These are phyloP conservation scores for Paramormyrops hopkinsi DNA, from an alignment of 2,797 vertebrate species.

Conservation along the genomic window DNA sequence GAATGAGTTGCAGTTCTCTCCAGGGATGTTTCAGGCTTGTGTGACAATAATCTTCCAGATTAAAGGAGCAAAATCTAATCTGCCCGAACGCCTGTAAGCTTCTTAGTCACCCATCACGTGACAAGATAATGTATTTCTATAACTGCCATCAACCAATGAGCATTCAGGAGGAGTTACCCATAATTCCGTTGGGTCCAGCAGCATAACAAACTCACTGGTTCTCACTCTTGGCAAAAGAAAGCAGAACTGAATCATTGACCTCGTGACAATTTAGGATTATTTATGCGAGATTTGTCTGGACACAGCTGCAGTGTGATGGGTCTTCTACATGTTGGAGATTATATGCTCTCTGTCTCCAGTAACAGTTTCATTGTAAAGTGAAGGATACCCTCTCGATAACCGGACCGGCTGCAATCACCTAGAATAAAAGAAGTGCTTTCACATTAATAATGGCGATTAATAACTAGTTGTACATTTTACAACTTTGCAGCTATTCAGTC, in stretches of 20 bases:
- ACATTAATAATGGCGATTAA: neutral
- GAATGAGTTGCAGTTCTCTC: constrained; percentile 46
- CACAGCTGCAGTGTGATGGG: neutral
- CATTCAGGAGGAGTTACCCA: constrained; percentile 31
- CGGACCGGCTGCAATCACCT: neutral
- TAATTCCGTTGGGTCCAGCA: neutral
- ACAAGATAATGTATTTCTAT: constrained; percentile 52
- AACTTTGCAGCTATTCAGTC: neutral
- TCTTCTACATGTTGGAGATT: neutral
- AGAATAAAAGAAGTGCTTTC: neutral
- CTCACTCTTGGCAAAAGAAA: neutral
- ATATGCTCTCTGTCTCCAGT: neutral
- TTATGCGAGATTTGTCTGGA: neutral
- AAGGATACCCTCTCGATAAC: neutral
- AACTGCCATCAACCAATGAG: constrained; percentile 49
- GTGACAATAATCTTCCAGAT: constrained; percentile 66
- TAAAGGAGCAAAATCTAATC: constrained; percentile 72
- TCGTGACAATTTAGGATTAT: neutral
- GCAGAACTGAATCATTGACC: neutral
- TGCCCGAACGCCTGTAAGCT: constrained; percentile 66
- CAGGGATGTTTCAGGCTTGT: constrained; percentile 50
- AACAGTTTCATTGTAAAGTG: neutral
- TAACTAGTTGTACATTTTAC: neutral
- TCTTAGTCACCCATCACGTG: constrained; percentile 66
- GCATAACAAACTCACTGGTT: neutral